Evolutionary conservation across 2,113 vertebrate genomes (phyloP).

Genomic region (Rhea pennata): DNA sequence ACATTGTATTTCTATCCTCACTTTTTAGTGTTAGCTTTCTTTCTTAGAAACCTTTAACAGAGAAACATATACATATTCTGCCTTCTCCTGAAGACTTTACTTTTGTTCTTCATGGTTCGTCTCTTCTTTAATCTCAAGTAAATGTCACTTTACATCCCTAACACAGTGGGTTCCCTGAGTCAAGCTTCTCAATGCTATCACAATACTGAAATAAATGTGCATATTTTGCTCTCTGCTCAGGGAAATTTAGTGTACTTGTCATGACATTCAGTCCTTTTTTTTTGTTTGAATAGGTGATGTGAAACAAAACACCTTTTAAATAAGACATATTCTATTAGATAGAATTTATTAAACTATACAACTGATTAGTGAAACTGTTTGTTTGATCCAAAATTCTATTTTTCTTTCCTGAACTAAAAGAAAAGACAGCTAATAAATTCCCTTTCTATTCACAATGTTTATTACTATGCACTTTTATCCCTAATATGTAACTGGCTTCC

Average conservation of each 20-base stretch:
- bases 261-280: neutral
- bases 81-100: neutral
- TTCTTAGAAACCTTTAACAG: neutral
- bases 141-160: neutral
- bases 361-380: neutral
- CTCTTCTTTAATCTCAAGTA: neutral
- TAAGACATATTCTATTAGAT: neutral
- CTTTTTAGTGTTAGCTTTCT: neutral
- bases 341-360: slow-evolving; percentile 7
- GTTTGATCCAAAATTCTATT: slow-evolving; percentile 6
- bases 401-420: neutral
- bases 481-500: slow-evolving; percentile 14
- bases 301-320: slow-evolving; percentile 3
- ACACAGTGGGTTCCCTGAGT: neutral
- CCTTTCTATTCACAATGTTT: neutral
- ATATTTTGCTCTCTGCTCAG: neutral
- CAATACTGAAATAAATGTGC: neutral
- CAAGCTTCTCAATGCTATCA: neutral
- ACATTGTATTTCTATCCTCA: neutral
- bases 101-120: neutral
- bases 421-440: neutral
- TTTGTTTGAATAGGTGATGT: neutral
- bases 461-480: slow-evolving; percentile 4
- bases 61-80: neutral
- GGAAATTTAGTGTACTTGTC: neutral